Percentiles rank a stretch among this genome's conserved stretches.
Conservation (phyloP, 2,888 invertebrate genomes). For the Chymomyza caudatula region DNA sequence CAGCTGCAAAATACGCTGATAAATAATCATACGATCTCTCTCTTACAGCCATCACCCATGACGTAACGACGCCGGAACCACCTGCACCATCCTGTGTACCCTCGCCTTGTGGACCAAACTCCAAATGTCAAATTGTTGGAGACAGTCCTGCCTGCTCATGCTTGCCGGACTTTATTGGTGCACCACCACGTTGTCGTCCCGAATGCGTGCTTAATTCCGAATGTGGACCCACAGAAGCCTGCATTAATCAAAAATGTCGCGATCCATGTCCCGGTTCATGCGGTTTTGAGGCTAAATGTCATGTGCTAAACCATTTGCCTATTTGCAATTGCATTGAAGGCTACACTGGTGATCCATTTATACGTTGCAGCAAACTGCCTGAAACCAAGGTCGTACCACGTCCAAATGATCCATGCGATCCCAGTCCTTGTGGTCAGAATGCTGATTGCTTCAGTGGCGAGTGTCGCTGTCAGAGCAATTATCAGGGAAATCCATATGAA, state of each 20-base stretch:
- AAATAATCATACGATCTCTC: background rate
- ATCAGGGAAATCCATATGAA: constrained; percentile 91
- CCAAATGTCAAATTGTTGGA: constrained; percentile 86
- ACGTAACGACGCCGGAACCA: constrained; percentile 66
- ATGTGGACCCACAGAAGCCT: constrained; percentile 87
- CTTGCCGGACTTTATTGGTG: constrained; percentile 86
- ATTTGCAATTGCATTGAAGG: constrained; percentile 81
- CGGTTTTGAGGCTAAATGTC: constrained; percentile 85
- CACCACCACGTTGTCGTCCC: constrained; percentile 87
- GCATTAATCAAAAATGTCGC: constrained; percentile 87
- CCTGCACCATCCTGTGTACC: constrained; percentile 87
- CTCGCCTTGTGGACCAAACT: constrained; percentile 91
- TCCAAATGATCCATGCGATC: constrained; percentile 85
- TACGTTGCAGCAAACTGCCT: constrained; percentile 84
- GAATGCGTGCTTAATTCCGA: constrained; percentile 89
- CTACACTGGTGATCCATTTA: constrained; percentile 82
- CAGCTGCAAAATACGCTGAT: background rate
- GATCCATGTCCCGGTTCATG: constrained; percentile 91
- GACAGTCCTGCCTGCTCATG: constrained; percentile 89
- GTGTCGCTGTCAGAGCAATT: constrained; percentile 88
- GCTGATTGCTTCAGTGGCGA: constrained; percentile 90
- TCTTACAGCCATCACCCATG: constrained; percentile 50
- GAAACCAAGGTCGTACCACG: constrained; percentile 77
- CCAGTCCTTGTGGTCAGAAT: constrained; percentile 92
- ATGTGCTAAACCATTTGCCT: constrained; percentile 87